Conservation (phyloP, 2,113 vertebrate genomes). For the Alaudala cheleensis region DNA sequence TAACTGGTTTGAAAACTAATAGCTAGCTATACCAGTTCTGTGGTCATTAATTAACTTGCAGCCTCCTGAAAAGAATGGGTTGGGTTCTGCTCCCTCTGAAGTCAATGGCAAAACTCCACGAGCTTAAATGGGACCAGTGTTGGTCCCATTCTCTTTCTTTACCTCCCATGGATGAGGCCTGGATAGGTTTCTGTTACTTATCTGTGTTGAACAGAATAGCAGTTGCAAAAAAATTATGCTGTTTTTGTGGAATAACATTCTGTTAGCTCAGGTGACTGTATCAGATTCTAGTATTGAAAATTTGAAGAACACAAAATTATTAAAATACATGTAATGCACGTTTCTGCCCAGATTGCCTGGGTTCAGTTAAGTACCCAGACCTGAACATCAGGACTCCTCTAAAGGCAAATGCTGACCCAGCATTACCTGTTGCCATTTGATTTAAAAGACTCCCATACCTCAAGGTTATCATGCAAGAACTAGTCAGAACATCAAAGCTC, state of each 20-base stretch:
- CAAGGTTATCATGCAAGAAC: not conserved
- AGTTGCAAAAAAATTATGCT: not conserved
- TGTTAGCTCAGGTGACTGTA: not conserved
- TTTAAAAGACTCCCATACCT: slow-evolving; percentile 20
- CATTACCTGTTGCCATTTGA: slow-evolving; percentile 9
- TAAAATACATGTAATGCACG: not conserved
- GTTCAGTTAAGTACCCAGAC: not conserved
- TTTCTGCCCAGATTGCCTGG: not conserved
- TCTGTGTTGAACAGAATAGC: not conserved
- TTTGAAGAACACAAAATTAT: not conserved
- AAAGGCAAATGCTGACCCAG: not conserved
- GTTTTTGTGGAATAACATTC: not conserved
- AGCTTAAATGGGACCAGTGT: not conserved
- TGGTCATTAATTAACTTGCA: not conserved
- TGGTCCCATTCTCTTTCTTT: not conserved
- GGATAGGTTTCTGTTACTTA: not conserved
- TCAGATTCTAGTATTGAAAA: not conserved
- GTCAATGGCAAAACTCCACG: not conserved
- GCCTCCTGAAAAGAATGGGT: not conserved
- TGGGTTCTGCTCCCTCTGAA: not conserved
- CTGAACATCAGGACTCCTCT: not conserved
- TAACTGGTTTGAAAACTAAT: not conserved
- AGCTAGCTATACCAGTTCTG: not conserved
- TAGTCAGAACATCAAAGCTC: not conserved
- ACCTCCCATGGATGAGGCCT: not conserved